phyloP scores from a whole-genome alignment of 2,113 vertebrate genomes.

The Tauraco erythrolophus region DNA sequence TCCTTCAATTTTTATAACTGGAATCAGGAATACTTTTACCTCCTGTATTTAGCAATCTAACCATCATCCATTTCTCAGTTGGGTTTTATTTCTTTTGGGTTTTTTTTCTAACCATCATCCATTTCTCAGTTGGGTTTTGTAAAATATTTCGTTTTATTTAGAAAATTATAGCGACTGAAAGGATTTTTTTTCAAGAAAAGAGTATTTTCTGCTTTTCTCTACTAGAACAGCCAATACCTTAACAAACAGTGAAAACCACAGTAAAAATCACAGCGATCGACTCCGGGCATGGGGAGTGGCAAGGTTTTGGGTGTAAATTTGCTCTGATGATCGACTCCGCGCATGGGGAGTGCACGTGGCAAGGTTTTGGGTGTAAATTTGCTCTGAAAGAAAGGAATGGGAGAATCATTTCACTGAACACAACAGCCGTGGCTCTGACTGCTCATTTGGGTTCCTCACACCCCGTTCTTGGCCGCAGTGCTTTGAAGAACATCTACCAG shows the following conservation, averaged over 20 bases:
- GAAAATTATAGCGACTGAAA: background rate
- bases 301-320: background rate
- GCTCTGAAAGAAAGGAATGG: background rate
- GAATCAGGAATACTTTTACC: background rate
- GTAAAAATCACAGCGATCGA: fast-evolving
- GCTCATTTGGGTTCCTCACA: background rate
- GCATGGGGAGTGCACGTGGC: fast-evolving
- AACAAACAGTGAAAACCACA: background rate
- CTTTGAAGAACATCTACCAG: background rate
- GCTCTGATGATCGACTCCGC: background rate
- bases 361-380: background rate
- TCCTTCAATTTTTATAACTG: background rate
- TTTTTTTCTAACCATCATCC: background rate
- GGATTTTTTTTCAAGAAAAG: background rate
- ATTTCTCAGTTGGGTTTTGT: background rate
- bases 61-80: background rate
- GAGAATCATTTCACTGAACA: background rate
- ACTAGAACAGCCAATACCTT: background rate
- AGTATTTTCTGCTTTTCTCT: background rate
- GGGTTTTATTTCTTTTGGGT: too few species aligned
- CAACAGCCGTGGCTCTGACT: background rate
- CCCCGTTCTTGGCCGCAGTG: fast-evolving
- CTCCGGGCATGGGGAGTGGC: fast-evolving
- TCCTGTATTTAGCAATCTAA: background rate
- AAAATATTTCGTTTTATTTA: background rate